Percentiles rank a stretch among this genome's conserved stretches.
Conservation (phyloP, 1,140 invertebrate species). For the Acarapis woodi region DNA sequence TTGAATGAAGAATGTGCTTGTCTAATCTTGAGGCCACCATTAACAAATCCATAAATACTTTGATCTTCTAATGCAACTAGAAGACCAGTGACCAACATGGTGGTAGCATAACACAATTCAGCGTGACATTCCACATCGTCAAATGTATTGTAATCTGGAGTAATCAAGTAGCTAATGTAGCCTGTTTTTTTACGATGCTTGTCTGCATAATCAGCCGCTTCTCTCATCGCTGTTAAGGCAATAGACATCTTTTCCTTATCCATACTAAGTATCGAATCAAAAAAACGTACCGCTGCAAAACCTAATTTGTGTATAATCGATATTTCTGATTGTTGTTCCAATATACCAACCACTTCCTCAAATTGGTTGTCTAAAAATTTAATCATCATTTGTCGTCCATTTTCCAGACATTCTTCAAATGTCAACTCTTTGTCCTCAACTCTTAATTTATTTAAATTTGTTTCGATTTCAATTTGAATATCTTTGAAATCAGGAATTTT, state of each 20-base stretch:
- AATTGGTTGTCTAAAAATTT: constrained; percentile 4
- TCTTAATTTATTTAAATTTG: no score
- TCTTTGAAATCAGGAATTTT: no score
- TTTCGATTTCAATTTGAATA: no score
- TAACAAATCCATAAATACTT: constrained; percentile 66
- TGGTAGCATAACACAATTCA: constrained; percentile 75
- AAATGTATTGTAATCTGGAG: not conserved
- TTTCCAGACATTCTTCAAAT: not conserved
- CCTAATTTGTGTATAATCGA: not conserved
- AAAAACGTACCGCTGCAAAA: not conserved
- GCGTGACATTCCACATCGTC: constrained; percentile 57
- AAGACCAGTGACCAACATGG: constrained; percentile 51
- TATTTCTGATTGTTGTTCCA: not conserved
- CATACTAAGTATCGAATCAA: not conserved
- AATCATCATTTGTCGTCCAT: constrained; percentile 3
- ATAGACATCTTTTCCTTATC: not conserved
- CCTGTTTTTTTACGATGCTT: not conserved
- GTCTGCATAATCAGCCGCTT: not conserved
- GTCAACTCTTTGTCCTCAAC: not conserved
- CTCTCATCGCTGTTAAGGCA: not conserved
- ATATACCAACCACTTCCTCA: not conserved
- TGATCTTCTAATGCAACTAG: constrained; percentile 82
- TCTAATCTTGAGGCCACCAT: constrained; percentile 69
- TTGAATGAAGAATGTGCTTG: constrained; percentile 72
- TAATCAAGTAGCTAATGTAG: not conserved